phyloP scores from a whole-genome alignment of 35 echinoderm and acorn worm species.

The Anneissia japonica region DNA sequence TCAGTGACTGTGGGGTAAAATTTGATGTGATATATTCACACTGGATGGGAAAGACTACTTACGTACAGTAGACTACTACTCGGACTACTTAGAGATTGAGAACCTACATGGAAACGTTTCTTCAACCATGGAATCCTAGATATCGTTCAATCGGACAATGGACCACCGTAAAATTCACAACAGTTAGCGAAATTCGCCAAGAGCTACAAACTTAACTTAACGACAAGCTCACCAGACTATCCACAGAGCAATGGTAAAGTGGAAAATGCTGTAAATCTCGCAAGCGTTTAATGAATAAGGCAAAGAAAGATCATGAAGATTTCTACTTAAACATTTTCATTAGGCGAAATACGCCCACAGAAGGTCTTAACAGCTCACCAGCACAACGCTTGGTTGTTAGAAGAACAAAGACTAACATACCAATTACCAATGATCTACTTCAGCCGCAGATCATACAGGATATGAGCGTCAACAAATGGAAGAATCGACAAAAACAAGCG shows the following conservation, averaged over 20 bases:
- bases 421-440: constrained; percentile 10
- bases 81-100: constrained; percentile 51
- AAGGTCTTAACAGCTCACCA: constrained; percentile 31
- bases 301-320: background rate
- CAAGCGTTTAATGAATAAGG: no score
- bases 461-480: background rate
- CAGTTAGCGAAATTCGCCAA: constrained; percentile 19
- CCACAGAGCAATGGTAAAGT: constrained; percentile 53
- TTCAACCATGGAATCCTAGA: no score
- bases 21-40: constrained; percentile 48
- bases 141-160: constrained; percentile 38
- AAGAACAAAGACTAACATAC: constrained; percentile 41
- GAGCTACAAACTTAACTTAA: background rate
- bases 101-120: background rate
- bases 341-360: background rate
- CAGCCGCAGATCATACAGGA: background rate
- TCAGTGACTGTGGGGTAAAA: constrained; percentile 43
- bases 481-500: constrained; percentile 3
- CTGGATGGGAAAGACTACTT: constrained; percentile 25
- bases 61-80: constrained; percentile 55
- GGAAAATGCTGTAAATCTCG: constrained; percentile 47
- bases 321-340: background rate
- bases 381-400: constrained; percentile 49
- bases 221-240: constrained; percentile 32
- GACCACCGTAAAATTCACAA: constrained; percentile 21